These are phyloP conservation scores for Axinella damicornis DNA, from an alignment of 37 sponge, comb jelly and placozoan species.

Conservation along the genomic window DNA sequence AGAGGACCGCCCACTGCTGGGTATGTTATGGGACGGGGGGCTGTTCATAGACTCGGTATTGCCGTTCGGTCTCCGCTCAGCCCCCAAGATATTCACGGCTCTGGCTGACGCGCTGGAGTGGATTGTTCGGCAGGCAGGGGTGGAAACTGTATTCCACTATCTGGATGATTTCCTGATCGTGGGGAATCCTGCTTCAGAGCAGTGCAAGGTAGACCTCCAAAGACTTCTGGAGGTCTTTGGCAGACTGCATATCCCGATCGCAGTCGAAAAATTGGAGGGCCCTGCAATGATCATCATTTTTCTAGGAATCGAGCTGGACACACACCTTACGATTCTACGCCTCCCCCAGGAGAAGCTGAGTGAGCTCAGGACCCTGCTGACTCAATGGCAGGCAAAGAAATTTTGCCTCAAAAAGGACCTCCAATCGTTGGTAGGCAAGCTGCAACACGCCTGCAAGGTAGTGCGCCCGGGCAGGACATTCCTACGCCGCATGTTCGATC, in stretches of 20 bases:
- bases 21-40: constrained; percentile 35
- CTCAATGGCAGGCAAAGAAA: constrained; percentile 9
- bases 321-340: background rate
- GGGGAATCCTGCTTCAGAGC: background rate
- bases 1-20: constrained; percentile 28
- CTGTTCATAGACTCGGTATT: constrained; percentile 30
- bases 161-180: constrained; percentile 18
- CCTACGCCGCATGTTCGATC: background rate
- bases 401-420: background rate
- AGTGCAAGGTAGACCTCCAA: background rate
- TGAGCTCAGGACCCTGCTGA: background rate
- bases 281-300: constrained; percentile 5
- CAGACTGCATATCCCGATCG: constrained; percentile 29
- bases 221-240: background rate
- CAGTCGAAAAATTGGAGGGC: constrained; percentile 28
- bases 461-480: constrained; percentile 9
- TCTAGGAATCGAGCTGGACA: constrained; percentile 31
- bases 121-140: constrained; percentile 9
- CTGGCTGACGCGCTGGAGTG: constrained; percentile 40
- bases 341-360: constrained; percentile 23
- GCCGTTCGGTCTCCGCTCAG: constrained; percentile 32
- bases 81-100: constrained; percentile 8
- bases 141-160: constrained; percentile 17
- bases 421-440: constrained; percentile 15
- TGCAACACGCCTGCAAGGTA: constrained; percentile 31